These are phyloP conservation scores for Tragelaphus imberbis DNA, from an alignment of 2,113 vertebrate species.

Conservation along the genomic window DNA sequence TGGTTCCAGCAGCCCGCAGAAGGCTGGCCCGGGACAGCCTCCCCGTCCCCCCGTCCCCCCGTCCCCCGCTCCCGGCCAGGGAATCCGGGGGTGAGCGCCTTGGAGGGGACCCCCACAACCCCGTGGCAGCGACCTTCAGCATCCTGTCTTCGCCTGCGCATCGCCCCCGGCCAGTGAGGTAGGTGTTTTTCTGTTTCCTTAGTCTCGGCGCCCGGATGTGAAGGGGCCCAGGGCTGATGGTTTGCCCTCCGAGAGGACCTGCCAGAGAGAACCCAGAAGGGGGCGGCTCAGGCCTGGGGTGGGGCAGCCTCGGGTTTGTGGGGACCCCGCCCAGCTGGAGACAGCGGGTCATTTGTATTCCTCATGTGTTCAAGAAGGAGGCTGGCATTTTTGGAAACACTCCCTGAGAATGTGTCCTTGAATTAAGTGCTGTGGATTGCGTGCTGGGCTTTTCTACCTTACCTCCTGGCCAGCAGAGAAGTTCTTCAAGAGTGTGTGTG, in stretches of 20 bases:
- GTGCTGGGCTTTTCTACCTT: not conserved
- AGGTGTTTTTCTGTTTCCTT: not conserved
- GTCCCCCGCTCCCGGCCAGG: fast-evolving
- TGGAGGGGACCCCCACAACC: too few species aligned
- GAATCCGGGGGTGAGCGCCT: fast-evolving
- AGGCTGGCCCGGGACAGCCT: too few species aligned
- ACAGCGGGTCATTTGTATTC: not conserved
- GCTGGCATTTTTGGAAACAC: not conserved
- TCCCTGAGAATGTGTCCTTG: not conserved
- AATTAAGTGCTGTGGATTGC: not conserved
- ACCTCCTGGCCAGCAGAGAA: not conserved
- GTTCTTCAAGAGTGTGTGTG: not conserved
- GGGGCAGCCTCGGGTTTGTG: not conserved
- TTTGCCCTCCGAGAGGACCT: not conserved
- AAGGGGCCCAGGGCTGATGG: not conserved
- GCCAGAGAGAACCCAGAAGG: not conserved
- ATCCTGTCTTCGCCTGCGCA: not conserved
- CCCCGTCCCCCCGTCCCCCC: too few species aligned
- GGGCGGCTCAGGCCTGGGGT: not conserved
- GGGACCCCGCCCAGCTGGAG: not conserved
- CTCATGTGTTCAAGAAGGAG: not conserved
- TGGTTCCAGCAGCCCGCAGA: fast-evolving
- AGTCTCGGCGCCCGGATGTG: fast-evolving
- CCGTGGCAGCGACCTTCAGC: too few species aligned
- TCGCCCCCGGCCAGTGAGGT: fast-evolving